Base-by-base conservation (phyloP, 2,113 vertebrate genomes). In the Strix uralensis region DNA sequence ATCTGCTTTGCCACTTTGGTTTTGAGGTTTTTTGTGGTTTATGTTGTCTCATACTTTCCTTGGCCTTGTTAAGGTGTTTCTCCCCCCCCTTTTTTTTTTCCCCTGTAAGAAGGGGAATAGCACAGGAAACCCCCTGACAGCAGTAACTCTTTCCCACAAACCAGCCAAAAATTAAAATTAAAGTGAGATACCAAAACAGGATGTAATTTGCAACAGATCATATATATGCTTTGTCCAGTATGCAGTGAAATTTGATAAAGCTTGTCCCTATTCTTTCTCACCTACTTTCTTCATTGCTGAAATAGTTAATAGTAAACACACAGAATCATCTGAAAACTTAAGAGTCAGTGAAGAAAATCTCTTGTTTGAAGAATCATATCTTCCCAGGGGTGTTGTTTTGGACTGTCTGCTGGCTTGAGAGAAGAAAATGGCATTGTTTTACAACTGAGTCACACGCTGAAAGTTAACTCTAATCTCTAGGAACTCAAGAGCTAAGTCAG, bases 401-500 rank as follows among this genome's bases (percentile, higher is more conserved):
- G 59, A 25, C 38, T 86, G 51, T 91, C 69, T 96, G 51, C 47
- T 92, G 83, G 59, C 63, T 80, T 86, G 26, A 92, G 47, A 90
- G 90, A 57, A 93, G 49, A 96, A 95, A 81, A 88, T 36, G 25
- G 14, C 59, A 71, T 84, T 88, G 71, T 90, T 96, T 91, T 54
- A 62, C 36, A 73, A 14, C 32, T 86, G 55, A 94, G 55, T 94
- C 82, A 94, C 81, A 89, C 74, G 29, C 22, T 67, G 55, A 92
- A 89, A 95, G 51, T 84, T 97, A 86, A 92, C 83, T 96, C 86
- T 94, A 81, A 93, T 86, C 75, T 90, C 95, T 83, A 90, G 88
- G 55, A 93, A 93, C 82, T 90, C 25, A 42, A 86, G 22, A 77
- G 16, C 8, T 54, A 49, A 46, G 21, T 40, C 36, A 86, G 58